A percentile compares a stretch with the other conserved stretches of the same genome.
These are phyloP conservation scores for Philhelius pedissequus DNA, from an alignment of 2,888 invertebrate species.

Conservation along the genomic window DNA sequence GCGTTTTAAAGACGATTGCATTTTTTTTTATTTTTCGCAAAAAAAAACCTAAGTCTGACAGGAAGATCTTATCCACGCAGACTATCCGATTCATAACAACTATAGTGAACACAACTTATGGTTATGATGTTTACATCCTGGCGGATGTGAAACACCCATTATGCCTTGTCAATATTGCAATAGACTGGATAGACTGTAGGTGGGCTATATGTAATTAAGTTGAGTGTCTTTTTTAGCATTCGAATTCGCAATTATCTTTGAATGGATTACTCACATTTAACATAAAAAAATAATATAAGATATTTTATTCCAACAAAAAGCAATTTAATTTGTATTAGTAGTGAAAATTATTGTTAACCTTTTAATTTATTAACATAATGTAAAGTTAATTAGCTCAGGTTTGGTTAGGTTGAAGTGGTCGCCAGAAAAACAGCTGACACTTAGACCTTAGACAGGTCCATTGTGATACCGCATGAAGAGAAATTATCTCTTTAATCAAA, in stretches of 20 bases:
- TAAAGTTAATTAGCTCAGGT: no score
- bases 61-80: slow-evolving; percentile 50
- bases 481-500: no score
- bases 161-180: not conserved
- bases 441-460: no score
- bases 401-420: no score
- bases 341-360: no score
- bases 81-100: slow-evolving; percentile 6
- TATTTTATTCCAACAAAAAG: no score
- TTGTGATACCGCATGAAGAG: no score
- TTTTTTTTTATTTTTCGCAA: not conserved
- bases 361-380: no score
- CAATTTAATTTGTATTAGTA: no score
- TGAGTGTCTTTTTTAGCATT: not conserved
- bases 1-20: not conserved
- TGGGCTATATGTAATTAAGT: not conserved
- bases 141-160: slow-evolving; percentile 31
- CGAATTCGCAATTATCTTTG: not conserved
- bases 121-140: slow-evolving; percentile 59
- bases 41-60: slow-evolving; percentile 41
- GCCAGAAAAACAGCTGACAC: no score
- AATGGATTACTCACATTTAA: no score
- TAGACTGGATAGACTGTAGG: not conserved
- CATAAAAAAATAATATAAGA: no score
- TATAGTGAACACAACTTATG: slow-evolving; percentile 28